Base-by-base conservation (phyloP, 2,888 invertebrate species). In the Parasteatoda lunata region DNA sequence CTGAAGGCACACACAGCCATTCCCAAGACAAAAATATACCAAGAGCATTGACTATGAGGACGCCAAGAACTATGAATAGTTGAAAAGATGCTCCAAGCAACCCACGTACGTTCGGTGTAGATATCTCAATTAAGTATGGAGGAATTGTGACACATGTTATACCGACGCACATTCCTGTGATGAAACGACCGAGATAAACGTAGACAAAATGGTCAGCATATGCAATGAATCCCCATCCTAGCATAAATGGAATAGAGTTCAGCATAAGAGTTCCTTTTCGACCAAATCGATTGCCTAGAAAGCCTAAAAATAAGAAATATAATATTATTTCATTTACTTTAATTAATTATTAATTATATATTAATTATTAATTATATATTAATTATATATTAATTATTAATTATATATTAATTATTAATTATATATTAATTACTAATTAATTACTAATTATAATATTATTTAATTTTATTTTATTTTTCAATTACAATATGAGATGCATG, bases 201-300 rank as follows among this genome's bases (percentile, higher is more conserved):
- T 76, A 51, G 9, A 85, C 64, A 3, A 89, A n/a, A 54, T 49
- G 49, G 45, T 88, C 47, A 13, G 90, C 89, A 69, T 84, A 89
- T 9, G 89, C 85, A 47, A 92, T 91, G 30, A 90, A 86, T 4
- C 90, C 45, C 91, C 91, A 92, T 3, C 92, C 92, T 9, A 90
- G 13, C 1, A 91, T 54, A 84, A 91, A 92, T 0, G 92, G 92
- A 6, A 92, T 11, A 0, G 91, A 89, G 15, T 91, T 90, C 5
- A 91, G 5, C 30, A 90, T 73, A 13, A 89, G 65, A 9, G 81
- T 81, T 51, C 83, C 80, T 89, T 90, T 91, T 51, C 92, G 90
- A 5, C 92, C 92, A 80, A 90, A 88, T 87, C 72, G 77, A 66
- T 89, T 84, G n/a, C 84, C 76, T n/a, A 85, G 30, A 13, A 49